Conservation (phyloP, 2,888 invertebrate species). For the Neoaliturus tenellus region DNA sequence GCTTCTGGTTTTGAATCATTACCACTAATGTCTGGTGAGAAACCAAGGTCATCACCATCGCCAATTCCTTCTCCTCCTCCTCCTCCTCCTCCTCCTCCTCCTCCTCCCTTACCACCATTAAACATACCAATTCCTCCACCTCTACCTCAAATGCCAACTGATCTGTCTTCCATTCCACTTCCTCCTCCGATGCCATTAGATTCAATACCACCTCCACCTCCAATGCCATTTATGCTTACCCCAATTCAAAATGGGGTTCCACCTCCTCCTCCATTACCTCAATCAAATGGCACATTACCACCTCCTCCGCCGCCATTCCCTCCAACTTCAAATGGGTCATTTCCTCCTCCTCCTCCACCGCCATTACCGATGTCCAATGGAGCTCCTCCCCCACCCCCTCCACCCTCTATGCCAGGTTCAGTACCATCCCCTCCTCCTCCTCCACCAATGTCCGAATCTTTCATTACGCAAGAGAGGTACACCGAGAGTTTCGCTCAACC, state of each 20-base stretch:
- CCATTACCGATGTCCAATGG: not conserved
- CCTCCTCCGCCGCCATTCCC: slow-evolving; percentile 58
- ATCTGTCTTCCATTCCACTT: not conserved
- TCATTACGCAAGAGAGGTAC: slow-evolving; percentile 5
- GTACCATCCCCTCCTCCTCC: slow-evolving; percentile 25
- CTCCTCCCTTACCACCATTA: not conserved
- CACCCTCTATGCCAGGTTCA: not conserved
- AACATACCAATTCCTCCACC: slow-evolving; percentile 55
- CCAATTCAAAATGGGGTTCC: not conserved
- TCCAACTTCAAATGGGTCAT: not conserved
- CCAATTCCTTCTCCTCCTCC: slow-evolving; percentile 58
- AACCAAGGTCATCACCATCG: not conserved
- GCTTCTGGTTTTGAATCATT: slow-evolving; percentile 60
- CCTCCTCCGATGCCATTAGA: not conserved
- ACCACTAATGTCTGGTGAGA: slow-evolving; percentile 37
- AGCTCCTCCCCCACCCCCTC: slow-evolving; percentile 12
- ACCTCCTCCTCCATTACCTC: slow-evolving; percentile 58
- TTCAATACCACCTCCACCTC: slow-evolving; percentile 31
- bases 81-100: slow-evolving; percentile 48
- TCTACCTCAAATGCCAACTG: slow-evolving; percentile 15
- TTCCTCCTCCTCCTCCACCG: slow-evolving; percentile 49
- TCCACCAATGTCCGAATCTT: not conserved
- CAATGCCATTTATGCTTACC: not conserved
- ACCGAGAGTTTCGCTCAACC: slow-evolving; percentile 8
- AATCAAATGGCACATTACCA: slow-evolving; percentile 50